Evolutionary conservation across 2,797 vertebrate species (phyloP).

Genomic region (Parauchenoglanis ngamensis): DNA sequence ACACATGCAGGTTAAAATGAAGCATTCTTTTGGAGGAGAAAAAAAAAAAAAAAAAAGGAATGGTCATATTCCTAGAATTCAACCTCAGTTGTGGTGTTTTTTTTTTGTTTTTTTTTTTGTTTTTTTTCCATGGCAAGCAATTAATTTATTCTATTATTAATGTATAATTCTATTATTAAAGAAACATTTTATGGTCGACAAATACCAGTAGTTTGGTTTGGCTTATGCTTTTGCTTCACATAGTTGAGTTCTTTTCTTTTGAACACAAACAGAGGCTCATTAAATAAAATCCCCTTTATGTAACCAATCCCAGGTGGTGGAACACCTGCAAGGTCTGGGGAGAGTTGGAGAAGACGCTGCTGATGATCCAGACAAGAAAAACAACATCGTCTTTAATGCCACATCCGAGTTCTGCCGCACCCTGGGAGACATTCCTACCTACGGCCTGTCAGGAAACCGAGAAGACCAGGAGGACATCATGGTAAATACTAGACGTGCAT

Average conservation of each 20-base stretch:
- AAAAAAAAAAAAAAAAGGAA: neutral
- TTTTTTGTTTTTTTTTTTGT: neutral
- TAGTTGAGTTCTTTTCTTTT: neutral
- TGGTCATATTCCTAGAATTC: neutral
- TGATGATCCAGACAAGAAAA: constrained; percentile 81
- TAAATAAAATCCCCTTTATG: neutral
- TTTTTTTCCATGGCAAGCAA: neutral
- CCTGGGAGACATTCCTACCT: constrained; percentile 91
- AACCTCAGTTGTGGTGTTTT: neutral
- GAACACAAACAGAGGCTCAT: neutral
- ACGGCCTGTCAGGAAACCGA: constrained; percentile 88
- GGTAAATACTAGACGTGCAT: constrained; percentile 61
- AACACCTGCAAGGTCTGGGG: constrained; percentile 51
- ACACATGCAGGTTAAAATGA: neutral
- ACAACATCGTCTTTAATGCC: constrained; percentile 89
- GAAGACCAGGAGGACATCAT: constrained; percentile 93
- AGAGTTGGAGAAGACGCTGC: constrained; percentile 64
- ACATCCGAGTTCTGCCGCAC: constrained; percentile 93
- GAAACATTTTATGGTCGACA: neutral
- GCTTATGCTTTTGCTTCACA: neutral
- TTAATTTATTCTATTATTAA: neutral
- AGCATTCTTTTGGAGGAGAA: neutral
- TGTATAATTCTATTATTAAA: neutral
- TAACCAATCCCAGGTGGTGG: constrained; percentile 57
- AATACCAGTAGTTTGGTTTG: neutral